Base-by-base conservation (phyloP, 64 coral and sea anemone genomes). In the Dendrophyllia cribrosa region DNA sequence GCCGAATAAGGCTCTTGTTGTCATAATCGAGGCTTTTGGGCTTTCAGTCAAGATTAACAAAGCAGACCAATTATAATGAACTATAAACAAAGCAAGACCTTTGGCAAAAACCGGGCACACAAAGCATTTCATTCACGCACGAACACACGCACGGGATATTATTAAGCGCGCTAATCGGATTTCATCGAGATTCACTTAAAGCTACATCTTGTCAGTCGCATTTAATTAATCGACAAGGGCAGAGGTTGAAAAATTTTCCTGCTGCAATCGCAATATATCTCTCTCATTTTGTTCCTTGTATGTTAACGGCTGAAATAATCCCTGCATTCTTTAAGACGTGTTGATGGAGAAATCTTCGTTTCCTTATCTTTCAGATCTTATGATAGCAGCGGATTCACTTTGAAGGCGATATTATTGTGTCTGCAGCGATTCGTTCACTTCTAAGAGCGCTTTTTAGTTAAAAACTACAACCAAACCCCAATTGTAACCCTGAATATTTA, bases 341-440 rank as follows among this genome's bases (percentile, higher is more conserved):
- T 61, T 82, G 78, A 82, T 47, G 59, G 58, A 82, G 45, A 13
- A 26, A 82, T 61, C 15, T 64, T 60, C 26, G 12, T 47, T 45
- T 65, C 7, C 26, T 82, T 82, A 82, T 82, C 78, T 47, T 75
- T 63, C 47, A 82, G 78, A 82, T 82, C 58, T 82, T 56, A 64
- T 64, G 78, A 82, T 82, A 82, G 59, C 58, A 79, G 12, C 77
- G 52, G 77, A 59, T 5, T 59, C 23, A 59, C 50, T 79, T 79
- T 61, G 23, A 79, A 79, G 3, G 43, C 77, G 23, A 79, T 22
- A 44, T 60, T 56, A 2, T 34, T 79, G 11, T 12, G 77, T 43
- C 52, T n/a, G 47, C 10, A 69, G 10, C 6, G 4, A 69, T 69
- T 19, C 22, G 13, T 69, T 69, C 21, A 34, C 7, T 14, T 12